A percentile compares a stretch with the other conserved stretches of the same genome.
Evolutionary conservation across 2,888 invertebrate genomes (phyloP).

Genomic region (Mythimna vitellina): DNA sequence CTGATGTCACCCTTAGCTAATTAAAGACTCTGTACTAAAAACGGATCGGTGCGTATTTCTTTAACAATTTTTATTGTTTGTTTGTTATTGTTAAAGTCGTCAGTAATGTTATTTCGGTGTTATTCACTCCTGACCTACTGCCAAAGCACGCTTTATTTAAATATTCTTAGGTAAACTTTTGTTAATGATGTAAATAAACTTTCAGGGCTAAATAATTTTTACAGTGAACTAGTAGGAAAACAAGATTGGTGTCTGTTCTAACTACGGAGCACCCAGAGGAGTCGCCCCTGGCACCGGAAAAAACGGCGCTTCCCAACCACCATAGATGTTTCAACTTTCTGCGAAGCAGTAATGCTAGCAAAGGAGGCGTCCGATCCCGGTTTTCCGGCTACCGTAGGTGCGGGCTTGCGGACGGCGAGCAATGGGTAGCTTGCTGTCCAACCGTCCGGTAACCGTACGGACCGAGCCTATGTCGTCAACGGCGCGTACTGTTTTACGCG

Average conservation of each 20-base stretch:
- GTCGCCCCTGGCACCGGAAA: too few species aligned
- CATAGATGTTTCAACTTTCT: too few species aligned
- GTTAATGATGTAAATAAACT: slow-evolving; percentile 52
- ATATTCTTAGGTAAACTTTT: slow-evolving; percentile 21
- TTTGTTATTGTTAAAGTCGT: slow-evolving; percentile 31
- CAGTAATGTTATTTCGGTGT: slow-evolving; percentile 25
- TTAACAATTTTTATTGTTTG: slow-evolving; percentile 15
- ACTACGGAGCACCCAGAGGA: neutral
- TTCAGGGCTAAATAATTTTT: neutral
- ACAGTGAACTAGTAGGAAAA: neutral
- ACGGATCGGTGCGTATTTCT: neutral
- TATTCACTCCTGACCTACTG: slow-evolving; percentile 23
- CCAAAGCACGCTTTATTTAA: slow-evolving; percentile 55
- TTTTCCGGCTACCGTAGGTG: too few species aligned
- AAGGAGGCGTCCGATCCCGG: too few species aligned
- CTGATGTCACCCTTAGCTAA: neutral
- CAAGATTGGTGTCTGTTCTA: slow-evolving; percentile 1
- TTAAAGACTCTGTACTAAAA: neutral
- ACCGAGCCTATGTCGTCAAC: too few species aligned
- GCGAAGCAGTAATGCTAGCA: too few species aligned
- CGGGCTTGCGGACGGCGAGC: too few species aligned
- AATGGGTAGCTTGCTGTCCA: too few species aligned
- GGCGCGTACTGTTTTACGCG: too few species aligned
- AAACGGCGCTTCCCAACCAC: too few species aligned
- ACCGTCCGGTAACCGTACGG: too few species aligned